Percentiles rank a stretch among this genome's conserved stretches.
These are phyloP conservation scores for Remorina albescens DNA, from an alignment of 2,797 vertebrate genomes.

Conservation along the genomic window DNA sequence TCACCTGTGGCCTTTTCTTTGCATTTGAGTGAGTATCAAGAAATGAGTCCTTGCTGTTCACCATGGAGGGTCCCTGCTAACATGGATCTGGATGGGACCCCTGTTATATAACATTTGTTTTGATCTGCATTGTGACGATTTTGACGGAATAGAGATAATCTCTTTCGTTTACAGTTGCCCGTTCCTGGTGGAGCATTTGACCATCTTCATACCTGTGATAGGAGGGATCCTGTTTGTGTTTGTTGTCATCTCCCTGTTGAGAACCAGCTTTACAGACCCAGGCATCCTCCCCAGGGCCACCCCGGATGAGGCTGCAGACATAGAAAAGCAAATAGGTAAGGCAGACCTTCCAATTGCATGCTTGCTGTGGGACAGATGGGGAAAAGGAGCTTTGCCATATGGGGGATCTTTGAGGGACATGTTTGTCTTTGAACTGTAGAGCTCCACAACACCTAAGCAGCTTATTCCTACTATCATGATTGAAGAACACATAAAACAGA, in stretches of 20 bases:
- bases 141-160: not conserved
- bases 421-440: slow-evolving; percentile 43
- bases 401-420: slow-evolving; percentile 38
- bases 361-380: slow-evolving; percentile 66
- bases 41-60: not conserved
- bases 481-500: slow-evolving; percentile 15
- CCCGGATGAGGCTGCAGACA: slow-evolving; percentile 92
- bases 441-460: slow-evolving; percentile 59
- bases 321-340: slow-evolving; percentile 94
- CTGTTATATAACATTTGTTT: not conserved
- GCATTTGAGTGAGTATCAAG: slow-evolving; percentile 92
- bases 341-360: not conserved
- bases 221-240: slow-evolving; percentile 93
- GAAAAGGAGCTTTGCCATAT: slow-evolving; percentile 73
- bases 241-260: slow-evolving; percentile 92
- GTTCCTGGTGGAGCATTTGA: slow-evolving; percentile 91
- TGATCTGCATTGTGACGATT: not conserved
- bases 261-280: slow-evolving; percentile 96
- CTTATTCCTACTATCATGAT: slow-evolving; percentile 52
- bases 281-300: slow-evolving; percentile 96
- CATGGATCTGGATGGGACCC: not conserved
- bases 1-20: slow-evolving; percentile 95
- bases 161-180: slow-evolving; percentile 87
- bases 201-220: slow-evolving; percentile 93
- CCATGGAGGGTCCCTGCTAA: not conserved